Evolutionary conservation across 1,140 invertebrate genomes (phyloP).

Genomic region (Drosophila nebulosa): DNA sequence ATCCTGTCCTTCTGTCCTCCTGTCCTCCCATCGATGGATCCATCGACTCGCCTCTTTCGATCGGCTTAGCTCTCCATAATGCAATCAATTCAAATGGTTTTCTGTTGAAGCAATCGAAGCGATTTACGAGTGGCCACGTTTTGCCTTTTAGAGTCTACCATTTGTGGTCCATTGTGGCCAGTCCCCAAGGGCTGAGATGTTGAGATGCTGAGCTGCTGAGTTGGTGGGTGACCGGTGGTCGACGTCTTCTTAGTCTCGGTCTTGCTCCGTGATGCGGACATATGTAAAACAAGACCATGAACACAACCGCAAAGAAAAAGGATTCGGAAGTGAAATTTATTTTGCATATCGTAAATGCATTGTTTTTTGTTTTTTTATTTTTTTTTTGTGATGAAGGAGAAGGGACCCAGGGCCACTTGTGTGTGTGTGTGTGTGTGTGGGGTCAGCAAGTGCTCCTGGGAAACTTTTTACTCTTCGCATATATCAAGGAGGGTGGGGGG

Average conservation of each 20-base stretch:
- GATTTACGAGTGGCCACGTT: slow-evolving; percentile 62
- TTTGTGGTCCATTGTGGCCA: slow-evolving; percentile 73
- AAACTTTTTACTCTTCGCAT: slow-evolving; percentile 70
- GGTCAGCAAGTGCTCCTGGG: slow-evolving; percentile 72
- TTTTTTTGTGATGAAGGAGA: slow-evolving; percentile 14
- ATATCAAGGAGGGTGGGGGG: slow-evolving; percentile 59
- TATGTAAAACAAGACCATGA: slow-evolving; percentile 76
- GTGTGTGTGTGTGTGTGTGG: too few relatives aligned
- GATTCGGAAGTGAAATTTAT: slow-evolving; percentile 80
- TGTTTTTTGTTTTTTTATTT: slow-evolving; percentile 38
- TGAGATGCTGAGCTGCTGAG: neutral
- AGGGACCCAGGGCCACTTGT: slow-evolving; percentile 21
- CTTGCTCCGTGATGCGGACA: slow-evolving; percentile 68
- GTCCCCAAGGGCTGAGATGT: slow-evolving; percentile 45
- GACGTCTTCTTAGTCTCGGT: slow-evolving; percentile 17
- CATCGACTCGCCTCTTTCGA: too few relatives aligned
- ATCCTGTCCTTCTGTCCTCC: neutral
- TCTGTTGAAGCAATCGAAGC: slow-evolving; percentile 56
- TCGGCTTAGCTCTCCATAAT: slow-evolving; percentile 23
- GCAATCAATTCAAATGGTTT: slow-evolving; percentile 75
- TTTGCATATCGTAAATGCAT: slow-evolving; percentile 70
- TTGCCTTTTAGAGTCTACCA: slow-evolving; percentile 59
- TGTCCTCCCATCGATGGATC: too few relatives aligned
- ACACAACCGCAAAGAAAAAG: slow-evolving; percentile 47
- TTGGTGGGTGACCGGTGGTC: slow-evolving; percentile 50